phyloP scores from a whole-genome alignment of 2,113 vertebrate species.

The Mastomys natalensis region DNA sequence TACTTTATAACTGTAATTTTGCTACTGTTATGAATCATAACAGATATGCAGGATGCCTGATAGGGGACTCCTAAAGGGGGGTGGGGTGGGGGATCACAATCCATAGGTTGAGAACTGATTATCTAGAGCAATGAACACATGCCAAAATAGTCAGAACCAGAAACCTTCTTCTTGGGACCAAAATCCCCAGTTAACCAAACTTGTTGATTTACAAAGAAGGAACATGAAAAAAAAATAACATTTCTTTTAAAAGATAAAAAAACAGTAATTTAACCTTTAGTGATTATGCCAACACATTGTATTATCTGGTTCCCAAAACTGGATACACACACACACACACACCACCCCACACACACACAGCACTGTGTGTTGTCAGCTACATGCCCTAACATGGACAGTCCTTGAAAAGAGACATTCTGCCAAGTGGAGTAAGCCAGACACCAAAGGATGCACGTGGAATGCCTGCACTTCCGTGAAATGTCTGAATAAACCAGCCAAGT shows the following conservation, averaged over 20 bases:
- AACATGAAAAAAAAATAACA: not conserved
- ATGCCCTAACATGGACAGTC: not conserved
- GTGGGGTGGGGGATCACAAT: too few relatives aligned
- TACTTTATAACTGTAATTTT: not conserved
- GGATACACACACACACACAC: too few relatives aligned
- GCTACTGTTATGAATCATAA: not conserved
- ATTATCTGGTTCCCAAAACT: not conserved
- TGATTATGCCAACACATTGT: not conserved
- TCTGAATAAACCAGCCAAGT: not conserved
- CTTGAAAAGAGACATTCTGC: not conserved
- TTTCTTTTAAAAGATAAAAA: slow-evolving; percentile 39
- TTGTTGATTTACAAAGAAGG: not conserved
- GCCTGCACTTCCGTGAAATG: not conserved
- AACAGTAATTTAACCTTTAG: not conserved
- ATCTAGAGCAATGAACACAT: not conserved
- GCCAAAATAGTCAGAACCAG: not conserved
- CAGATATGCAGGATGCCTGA: not conserved
- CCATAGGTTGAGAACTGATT: not conserved
- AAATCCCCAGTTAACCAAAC: not conserved
- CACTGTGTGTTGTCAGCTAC: not conserved
- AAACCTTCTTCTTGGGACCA: not conserved
- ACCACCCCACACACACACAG: too few relatives aligned
- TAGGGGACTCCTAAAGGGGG: not conserved
- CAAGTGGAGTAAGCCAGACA: not conserved
- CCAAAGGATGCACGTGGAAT: not conserved